phyloP scores from a whole-genome alignment of 2,113 vertebrate species.

The Forbesichthys agassizii region DNA sequence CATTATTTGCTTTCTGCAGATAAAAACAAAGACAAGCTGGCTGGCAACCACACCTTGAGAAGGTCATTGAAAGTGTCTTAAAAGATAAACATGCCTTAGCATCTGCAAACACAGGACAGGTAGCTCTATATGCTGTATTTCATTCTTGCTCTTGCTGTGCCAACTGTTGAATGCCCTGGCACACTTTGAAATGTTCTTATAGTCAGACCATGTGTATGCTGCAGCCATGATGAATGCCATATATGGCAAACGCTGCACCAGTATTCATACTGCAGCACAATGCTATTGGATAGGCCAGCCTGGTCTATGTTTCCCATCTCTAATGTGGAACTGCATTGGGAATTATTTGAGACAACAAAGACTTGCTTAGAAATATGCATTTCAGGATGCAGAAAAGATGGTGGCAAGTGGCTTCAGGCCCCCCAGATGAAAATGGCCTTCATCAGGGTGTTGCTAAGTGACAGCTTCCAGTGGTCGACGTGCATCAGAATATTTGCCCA shows the following conservation, averaged over 20 bases:
- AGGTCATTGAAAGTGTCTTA: constrained; percentile 30
- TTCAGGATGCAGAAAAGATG: too few species aligned
- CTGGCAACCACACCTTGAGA: constrained; percentile 12
- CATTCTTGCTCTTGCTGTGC: too few species aligned
- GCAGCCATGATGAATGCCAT: constrained; percentile 29
- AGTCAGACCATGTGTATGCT: too few species aligned
- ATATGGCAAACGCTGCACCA: constrained; percentile 34
- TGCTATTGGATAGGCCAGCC: neutral
- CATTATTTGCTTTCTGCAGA: constrained; percentile 5
- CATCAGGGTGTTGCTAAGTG: constrained; percentile 8
- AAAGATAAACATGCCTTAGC: constrained; percentile 11
- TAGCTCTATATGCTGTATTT: neutral
- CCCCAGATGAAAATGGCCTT: neutral
- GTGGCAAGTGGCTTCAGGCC: neutral
- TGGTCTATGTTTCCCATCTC: neutral
- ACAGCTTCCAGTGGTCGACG: constrained; percentile 4
- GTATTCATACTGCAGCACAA: constrained; percentile 17
- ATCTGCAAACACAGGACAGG: constrained; percentile 23
- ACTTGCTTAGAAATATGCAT: neutral
- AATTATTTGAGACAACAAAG: constrained; percentile 2
- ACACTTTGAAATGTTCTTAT: constrained; percentile 36
- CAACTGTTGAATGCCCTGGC: neutral
- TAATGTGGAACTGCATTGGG: neutral
- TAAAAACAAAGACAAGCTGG: constrained; percentile 27
- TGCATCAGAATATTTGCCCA: constrained; percentile 23